Conservation (phyloP, 53 echinoderm and acorn worm genomes). For the Antedon mediterranea region DNA sequence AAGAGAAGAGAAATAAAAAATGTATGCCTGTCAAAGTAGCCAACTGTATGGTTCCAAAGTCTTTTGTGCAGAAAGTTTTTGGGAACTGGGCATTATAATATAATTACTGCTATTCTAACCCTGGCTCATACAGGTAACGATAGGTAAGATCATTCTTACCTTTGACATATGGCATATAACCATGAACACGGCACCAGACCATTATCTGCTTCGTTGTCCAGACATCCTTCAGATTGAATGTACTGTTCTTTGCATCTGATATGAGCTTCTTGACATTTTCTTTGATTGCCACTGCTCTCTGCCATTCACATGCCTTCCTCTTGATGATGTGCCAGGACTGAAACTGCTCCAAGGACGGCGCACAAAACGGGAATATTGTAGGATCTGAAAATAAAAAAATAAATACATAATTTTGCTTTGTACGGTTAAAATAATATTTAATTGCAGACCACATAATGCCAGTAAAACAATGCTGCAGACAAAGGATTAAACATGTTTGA, state of each 20-base stretch:
- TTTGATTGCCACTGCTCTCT: conserved; percentile 64
- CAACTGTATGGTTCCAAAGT: no score
- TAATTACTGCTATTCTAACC: no score
- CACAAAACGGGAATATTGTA: conserved; percentile 70
- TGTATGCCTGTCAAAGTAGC: no score
- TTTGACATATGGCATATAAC: conserved; percentile 60
- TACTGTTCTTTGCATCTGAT: conserved; percentile 14
- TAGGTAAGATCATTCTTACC: conserved; percentile 26
- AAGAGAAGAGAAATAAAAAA: no score
- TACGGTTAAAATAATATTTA: no score
- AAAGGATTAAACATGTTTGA: no score
- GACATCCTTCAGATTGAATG: conserved; percentile 20
- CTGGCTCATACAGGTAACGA: no score
- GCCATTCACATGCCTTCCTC: conserved; percentile 80
- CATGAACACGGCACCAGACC: conserved; percentile 71
- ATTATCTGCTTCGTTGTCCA: conserved; percentile 78
- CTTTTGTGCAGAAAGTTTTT: no score
- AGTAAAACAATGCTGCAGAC: no score
- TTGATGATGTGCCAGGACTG: conserved; percentile 75
- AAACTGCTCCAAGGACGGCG: conserved; percentile 58
- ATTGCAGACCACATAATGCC: no score
- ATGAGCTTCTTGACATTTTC: conserved; percentile 29
- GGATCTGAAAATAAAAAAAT: neutral
- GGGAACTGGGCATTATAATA: no score
- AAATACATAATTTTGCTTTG: no score